Base-by-base conservation (phyloP, 2,888 invertebrate genomes). In the Diadegma fenestrale region DNA sequence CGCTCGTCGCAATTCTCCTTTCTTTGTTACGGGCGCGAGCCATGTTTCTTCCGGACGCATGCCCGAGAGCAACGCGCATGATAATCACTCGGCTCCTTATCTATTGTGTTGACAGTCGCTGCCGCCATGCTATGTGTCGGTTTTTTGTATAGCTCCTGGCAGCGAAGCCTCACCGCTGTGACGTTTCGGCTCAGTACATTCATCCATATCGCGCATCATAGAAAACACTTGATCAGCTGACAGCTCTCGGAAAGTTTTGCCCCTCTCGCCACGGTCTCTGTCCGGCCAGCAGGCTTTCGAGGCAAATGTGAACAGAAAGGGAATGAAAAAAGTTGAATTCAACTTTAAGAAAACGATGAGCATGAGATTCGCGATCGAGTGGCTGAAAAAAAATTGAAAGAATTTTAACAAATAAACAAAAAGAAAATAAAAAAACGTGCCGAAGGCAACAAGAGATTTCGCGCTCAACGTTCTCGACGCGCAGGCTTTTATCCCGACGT, bases 191-290 rank as follows among this genome's bases (percentile, higher is more conserved):
- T 86, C 88, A 88, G 33, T 6, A 88, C 87, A 89, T 89, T 91
- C 90, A 91, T 91, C 90, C 90, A 90, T 92, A 91, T 92, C 90
- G 90, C 87, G 90, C 89, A 90, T 90, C 91, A 89, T 88, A 89
- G 90, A 91, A 89, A 91, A 89, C 90, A 89, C 89, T 89, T 89
- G 88, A 88, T 89, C 89, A 89, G 86, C 86, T 86, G 80, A 63
- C 61, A 68, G 68, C 66, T 51, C 77, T n/a, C 73, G 80, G 73
- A 64, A 73, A 82, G 58, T 81, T 69, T 68, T 41, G 48, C 43
- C 80, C 79, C 76, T 86, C 51, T 71, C 73, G 43, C 54, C 63
- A 12, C n/a, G n/a, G 68, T 54, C 45, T 72, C 78, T 33, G 69
- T 45, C 69, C 12, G n/a, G n/a, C n/a, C n/a, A n/a, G n/a, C n/a